Percentiles rank a stretch among this genome's conserved stretches.
Conservation (phyloP, 2,113 vertebrate species). For the Ranitomeya variabilis region DNA sequence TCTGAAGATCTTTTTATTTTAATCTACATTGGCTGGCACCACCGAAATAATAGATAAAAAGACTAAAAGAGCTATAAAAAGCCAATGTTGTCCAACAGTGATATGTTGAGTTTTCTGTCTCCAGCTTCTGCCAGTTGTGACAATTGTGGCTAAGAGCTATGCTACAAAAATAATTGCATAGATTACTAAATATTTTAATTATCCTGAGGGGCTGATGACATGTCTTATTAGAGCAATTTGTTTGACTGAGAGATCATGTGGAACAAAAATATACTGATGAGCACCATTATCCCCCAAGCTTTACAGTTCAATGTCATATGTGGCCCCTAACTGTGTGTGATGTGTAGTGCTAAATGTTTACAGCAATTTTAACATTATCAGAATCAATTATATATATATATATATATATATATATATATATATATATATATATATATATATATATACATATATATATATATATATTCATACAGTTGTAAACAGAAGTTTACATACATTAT, state of each 20-base stretch:
- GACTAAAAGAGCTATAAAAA: not conserved
- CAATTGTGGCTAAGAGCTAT: conserved; percentile 15
- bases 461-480: too few relatives aligned
- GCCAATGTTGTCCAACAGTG: not conserved
- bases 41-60: not conserved
- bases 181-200: conserved; percentile 30
- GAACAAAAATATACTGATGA: not conserved
- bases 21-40: not conserved
- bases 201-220: conserved; percentile 26
- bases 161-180: conserved; percentile 21
- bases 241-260: not conserved
- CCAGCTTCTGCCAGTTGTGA: conserved; percentile 5
- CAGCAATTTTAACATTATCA: not conserved
- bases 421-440: too few relatives aligned
- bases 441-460: too few relatives aligned
- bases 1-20: not conserved
- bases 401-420: not conserved
- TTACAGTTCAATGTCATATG: conserved; percentile 22
- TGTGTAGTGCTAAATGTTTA: not conserved
- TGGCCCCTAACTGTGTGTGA: conserved; percentile 3
- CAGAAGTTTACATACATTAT: too few relatives aligned
- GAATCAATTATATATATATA: not conserved
- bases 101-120: not conserved
- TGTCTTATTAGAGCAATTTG: conserved; percentile 30
- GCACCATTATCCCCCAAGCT: not conserved